Evolutionary conservation across 1,140 invertebrate species (phyloP).

Genomic region (Catajapyx aquilonaris): DNA sequence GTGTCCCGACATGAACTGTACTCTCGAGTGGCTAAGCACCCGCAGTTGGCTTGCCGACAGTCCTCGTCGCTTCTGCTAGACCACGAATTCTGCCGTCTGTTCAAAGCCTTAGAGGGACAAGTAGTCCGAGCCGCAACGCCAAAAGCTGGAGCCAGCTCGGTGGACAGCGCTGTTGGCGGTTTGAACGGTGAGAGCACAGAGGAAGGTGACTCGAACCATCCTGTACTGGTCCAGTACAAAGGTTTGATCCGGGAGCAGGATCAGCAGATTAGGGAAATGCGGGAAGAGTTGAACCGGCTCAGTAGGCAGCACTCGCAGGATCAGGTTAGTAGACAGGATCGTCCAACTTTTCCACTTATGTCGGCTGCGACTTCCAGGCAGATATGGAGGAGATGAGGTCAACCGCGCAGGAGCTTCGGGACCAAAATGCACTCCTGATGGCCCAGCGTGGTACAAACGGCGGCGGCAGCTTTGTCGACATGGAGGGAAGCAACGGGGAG

Average conservation of each 20-base stretch:
- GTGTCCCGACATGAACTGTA: slow-evolving; percentile 79
- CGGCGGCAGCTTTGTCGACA: too few relatives aligned
- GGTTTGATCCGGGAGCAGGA: slow-evolving; percentile 75
- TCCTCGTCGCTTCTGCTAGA: slow-evolving; percentile 71
- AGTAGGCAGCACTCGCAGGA: slow-evolving; percentile 16
- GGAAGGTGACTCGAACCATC: neutral
- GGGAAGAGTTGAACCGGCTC: too few relatives aligned
- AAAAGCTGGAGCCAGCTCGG: slow-evolving; percentile 27
- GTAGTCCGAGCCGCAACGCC: slow-evolving; percentile 28
- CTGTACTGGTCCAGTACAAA: slow-evolving; percentile 58
- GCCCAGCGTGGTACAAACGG: slow-evolving; percentile 21
- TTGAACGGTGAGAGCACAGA: slow-evolving; percentile 17
- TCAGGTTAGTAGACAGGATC: neutral
- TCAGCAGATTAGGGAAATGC: slow-evolving; percentile 38
- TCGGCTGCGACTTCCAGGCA: slow-evolving; percentile 35
- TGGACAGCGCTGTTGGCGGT: too few relatives aligned
- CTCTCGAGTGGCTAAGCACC: slow-evolving; percentile 75
- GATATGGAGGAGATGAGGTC: slow-evolving; percentile 46
- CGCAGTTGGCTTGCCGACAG: slow-evolving; percentile 56
- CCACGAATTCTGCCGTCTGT: slow-evolving; percentile 83
- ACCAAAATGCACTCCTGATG: slow-evolving; percentile 71
- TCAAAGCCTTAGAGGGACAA: slow-evolving; percentile 47
- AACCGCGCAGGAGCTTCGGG: slow-evolving; percentile 52
- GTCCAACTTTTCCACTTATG: too few relatives aligned
- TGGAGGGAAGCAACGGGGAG: slow-evolving; percentile 18